Conservation (phyloP, 2,888 invertebrate species). For the Rotaria magnacalcarata region DNA sequence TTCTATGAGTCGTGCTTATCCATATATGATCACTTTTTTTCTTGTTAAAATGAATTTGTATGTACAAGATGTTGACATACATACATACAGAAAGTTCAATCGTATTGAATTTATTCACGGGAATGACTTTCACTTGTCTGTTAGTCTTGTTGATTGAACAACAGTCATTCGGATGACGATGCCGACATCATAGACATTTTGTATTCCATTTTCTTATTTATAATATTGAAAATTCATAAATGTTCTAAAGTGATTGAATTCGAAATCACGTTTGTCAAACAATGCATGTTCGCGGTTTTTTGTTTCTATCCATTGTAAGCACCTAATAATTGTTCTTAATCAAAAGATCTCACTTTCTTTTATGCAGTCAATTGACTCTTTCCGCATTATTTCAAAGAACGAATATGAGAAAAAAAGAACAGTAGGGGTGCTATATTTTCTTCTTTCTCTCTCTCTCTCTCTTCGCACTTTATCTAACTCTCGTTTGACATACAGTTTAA, state of each 20-base stretch:
- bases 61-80: slow-evolving; percentile 16
- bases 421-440: slow-evolving; percentile 13
- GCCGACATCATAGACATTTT: background rate
- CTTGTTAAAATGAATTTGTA: background rate
- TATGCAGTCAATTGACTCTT: slow-evolving; percentile 15
- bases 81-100: background rate
- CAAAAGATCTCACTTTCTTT: slow-evolving; percentile 18
- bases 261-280: slow-evolving; percentile 10
- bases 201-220: background rate
- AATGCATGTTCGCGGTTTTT: background rate
- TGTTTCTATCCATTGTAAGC: background rate
- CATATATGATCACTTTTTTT: background rate
- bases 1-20: background rate
- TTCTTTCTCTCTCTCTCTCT: background rate
- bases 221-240: slow-evolving; percentile 20
- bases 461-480: background rate
- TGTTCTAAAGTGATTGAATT: background rate
- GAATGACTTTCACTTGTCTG: background rate
- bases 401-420: background rate
- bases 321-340: slow-evolving; percentile 7
- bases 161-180: background rate
- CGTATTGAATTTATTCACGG: background rate
- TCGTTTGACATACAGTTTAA: background rate
- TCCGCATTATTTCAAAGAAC: background rate
- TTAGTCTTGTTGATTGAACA: background rate